Evolutionary conservation across 2,797 vertebrate genomes (phyloP).

Genomic region (Capromys pilorides): DNA sequence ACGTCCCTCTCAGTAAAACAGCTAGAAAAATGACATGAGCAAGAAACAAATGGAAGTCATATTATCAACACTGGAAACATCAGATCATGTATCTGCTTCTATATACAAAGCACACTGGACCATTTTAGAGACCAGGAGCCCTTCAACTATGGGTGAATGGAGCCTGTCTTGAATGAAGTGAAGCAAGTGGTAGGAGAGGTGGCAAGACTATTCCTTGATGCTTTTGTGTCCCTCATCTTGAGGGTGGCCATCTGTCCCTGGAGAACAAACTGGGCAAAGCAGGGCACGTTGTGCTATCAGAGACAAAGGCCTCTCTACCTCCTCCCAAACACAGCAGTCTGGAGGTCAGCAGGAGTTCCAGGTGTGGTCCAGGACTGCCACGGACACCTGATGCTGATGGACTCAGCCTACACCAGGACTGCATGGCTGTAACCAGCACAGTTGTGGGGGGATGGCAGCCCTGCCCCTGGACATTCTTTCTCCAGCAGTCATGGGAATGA

Average conservation of each 20-base stretch:
- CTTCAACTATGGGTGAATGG: neutral
- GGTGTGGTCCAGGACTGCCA: constrained; percentile 69
- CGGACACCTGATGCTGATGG: constrained; percentile 63
- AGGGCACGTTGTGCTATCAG: constrained; percentile 67
- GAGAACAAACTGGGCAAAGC: constrained; percentile 82
- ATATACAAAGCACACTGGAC: neutral
- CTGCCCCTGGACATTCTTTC: constrained; percentile 57
- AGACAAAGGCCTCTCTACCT: constrained; percentile 74
- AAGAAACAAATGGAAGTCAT: neutral
- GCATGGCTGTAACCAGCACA: neutral
- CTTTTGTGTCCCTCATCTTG: constrained; percentile 84
- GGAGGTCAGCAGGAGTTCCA: constrained; percentile 53
- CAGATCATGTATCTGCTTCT: neutral
- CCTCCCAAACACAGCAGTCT: neutral
- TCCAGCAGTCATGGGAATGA: constrained; percentile 50
- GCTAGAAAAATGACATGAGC: neutral
- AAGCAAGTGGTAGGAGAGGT: constrained; percentile 41
- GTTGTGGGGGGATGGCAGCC: neutral
- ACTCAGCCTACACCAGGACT: constrained; percentile 44
- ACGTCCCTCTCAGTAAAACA: neutral
- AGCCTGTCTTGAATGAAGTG: neutral
- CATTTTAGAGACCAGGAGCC: neutral
- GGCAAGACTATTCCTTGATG: constrained; percentile 37
- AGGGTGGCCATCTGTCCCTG: constrained; percentile 90
- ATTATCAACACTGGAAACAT: neutral